These are phyloP conservation scores for Sycobia sp. DNA, from an alignment of 1,140 invertebrate species.

Conservation along the genomic window DNA sequence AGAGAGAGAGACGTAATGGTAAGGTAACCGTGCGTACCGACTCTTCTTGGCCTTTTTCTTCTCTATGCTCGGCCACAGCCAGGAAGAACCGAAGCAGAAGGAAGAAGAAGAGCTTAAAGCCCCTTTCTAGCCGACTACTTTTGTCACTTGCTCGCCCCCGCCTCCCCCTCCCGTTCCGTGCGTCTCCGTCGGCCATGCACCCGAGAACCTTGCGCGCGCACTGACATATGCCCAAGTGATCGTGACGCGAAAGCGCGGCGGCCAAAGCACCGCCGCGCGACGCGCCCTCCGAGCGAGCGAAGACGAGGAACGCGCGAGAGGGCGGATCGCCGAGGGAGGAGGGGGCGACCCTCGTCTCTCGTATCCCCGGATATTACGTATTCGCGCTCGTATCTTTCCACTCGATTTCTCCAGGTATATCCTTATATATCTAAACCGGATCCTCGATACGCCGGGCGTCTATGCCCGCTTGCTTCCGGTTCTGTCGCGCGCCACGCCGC, in stretches of 20 bases:
- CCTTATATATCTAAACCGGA: constrained; percentile 33
- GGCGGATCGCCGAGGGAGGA: neutral
- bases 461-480: constrained; percentile 4
- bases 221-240: too few species aligned
- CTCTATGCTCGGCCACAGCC: too few species aligned
- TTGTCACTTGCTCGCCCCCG: neutral
- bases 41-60: too few species aligned
- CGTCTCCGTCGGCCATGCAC: too few species aligned
- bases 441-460: constrained; percentile 24
- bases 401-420: constrained; percentile 39
- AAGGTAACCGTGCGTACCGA: too few species aligned
- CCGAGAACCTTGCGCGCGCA: too few species aligned
- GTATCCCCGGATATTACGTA: constrained; percentile 38
- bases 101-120: too few species aligned
- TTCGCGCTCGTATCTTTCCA: constrained; percentile 40
- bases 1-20: neutral
- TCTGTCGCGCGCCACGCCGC: neutral
- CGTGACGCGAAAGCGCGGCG: neutral
- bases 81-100: too few species aligned
- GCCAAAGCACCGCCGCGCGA: too few species aligned
- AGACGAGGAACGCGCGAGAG: too few species aligned
- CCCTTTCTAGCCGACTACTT: too few species aligned
- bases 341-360: neutral
- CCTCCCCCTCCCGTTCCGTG: neutral
- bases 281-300: neutral